Conservation (phyloP, 2,113 vertebrate species). For the Thermophis baileyi region DNA sequence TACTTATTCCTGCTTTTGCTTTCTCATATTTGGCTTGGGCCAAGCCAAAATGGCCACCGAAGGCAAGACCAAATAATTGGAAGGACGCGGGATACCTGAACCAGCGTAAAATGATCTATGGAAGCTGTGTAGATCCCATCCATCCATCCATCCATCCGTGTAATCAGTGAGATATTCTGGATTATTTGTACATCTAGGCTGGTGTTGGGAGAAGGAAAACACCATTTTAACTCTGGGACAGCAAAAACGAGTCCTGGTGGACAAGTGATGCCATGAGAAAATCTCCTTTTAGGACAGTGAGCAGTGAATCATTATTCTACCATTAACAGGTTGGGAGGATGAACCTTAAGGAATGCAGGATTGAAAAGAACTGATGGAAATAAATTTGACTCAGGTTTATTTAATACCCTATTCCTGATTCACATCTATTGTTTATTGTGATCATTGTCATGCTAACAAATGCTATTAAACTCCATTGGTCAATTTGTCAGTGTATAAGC, state of each 20-base stretch:
- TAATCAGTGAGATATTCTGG: background rate
- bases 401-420: too few species aligned
- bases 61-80: background rate
- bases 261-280: background rate
- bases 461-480: background rate
- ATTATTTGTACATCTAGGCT: background rate
- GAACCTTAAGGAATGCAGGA: background rate
- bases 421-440: background rate
- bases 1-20: background rate
- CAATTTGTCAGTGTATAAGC: background rate
- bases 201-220: background rate
- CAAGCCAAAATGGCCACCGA: background rate
- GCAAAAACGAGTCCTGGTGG: background rate
- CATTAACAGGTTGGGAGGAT: background rate
- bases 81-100: too few species aligned
- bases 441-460: background rate
- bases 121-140: background rate
- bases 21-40: background rate
- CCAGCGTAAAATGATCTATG: background rate
- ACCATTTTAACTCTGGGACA: background rate
- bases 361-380: background rate
- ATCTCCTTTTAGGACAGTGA: background rate
- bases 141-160: background rate
- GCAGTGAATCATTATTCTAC: background rate
- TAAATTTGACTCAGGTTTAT: background rate